These are phyloP conservation scores for Encarsia formosa DNA, from an alignment of 2,888 invertebrate genomes.

Conservation along the genomic window DNA sequence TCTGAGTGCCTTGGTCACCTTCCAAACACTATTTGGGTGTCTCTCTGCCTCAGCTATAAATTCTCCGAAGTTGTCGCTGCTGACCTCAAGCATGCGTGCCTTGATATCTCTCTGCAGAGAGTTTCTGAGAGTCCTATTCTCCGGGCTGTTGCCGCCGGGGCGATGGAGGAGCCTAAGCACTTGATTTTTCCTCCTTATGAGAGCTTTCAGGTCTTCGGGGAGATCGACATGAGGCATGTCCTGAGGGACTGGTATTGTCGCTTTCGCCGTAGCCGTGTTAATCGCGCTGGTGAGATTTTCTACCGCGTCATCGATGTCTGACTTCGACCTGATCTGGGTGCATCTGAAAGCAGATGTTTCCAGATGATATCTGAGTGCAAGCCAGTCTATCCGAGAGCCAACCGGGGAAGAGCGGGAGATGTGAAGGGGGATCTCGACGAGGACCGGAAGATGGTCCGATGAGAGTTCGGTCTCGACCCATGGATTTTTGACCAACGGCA, in stretches of 20 bases:
- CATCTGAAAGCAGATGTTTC: not conserved
- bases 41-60: constrained; percentile 3
- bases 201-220: not conserved
- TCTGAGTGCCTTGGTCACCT: not conserved
- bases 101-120: too few species aligned
- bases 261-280: not conserved
- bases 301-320: not conserved
- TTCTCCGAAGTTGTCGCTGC: not conserved
- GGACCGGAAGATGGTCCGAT: constrained; percentile 3
- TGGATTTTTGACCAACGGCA: not conserved
- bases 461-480: not conserved
- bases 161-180: not conserved
- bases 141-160: not conserved
- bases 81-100: too few species aligned
- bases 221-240: not conserved
- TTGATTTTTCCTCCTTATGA: not conserved
- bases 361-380: not conserved
- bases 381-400: not conserved
- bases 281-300: not conserved
- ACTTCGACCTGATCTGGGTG: not conserved
- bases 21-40: not conserved
- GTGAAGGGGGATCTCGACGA: not conserved
- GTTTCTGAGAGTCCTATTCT: too few species aligned
- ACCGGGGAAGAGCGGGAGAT: not conserved
- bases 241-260: not conserved